Conservation (phyloP, 2,888 invertebrate species). For the Hirtodrosophila cameraria region DNA sequence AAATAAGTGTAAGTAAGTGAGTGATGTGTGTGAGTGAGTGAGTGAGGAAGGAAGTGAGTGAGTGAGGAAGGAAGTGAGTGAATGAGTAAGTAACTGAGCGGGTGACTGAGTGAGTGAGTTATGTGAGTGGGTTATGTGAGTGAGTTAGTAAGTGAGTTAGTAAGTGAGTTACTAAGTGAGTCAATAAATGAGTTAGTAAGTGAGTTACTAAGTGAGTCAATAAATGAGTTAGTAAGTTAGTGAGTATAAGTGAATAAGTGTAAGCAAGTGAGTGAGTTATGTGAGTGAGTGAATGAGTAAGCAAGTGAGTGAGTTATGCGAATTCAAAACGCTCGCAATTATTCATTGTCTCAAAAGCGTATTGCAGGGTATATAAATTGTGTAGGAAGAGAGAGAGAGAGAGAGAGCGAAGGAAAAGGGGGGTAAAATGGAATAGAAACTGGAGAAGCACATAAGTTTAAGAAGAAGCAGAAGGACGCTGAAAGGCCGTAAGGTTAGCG, state of each 20-base stretch:
- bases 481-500: slow-evolving; percentile 21
- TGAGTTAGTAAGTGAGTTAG: neutral
- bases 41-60: slow-evolving; percentile 2
- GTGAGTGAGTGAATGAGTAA: neutral
- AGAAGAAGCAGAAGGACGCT: neutral
- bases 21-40: neutral
- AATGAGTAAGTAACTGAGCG: slow-evolving; percentile 5
- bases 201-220: too few species aligned
- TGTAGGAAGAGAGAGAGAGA: too few species aligned
- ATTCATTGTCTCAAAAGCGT: slow-evolving; percentile 25
- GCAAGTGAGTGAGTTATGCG: neutral
- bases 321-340: slow-evolving; percentile 21
- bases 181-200: slow-evolving; percentile 1
- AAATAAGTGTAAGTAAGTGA: too few species aligned
- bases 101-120: neutral
- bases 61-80: neutral
- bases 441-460: neutral
- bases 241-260: too few species aligned
- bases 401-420: slow-evolving; percentile 1
- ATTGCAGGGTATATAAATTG: neutral
- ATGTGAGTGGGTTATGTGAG: neutral
- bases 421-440: slow-evolving; percentile 3
- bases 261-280: too few species aligned
- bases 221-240: too few species aligned
- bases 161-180: too few species aligned